Evolutionary conservation across 2,113 vertebrate species (phyloP).

Genomic region (Lanius collurio): DNA sequence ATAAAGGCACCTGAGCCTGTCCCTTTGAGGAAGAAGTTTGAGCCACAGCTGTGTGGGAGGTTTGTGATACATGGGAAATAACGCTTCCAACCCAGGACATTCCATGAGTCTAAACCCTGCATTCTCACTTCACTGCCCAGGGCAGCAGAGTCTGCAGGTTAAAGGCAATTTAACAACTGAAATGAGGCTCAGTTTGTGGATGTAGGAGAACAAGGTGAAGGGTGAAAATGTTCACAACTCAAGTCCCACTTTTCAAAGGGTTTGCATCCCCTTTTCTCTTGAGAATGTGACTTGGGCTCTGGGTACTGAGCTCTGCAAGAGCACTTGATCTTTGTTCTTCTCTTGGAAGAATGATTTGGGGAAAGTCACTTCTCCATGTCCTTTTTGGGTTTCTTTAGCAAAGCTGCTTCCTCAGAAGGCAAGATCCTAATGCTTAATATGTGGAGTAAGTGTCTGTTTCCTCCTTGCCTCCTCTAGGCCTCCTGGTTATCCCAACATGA

Average conservation of each 20-base stretch:
- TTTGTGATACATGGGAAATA: not conserved
- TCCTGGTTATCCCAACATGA: conserved; percentile 95
- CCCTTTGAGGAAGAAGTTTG: not conserved
- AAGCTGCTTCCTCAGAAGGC: not conserved
- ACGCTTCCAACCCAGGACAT: not conserved
- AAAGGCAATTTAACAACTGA: not conserved
- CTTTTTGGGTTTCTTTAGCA: not conserved
- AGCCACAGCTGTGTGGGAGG: not conserved
- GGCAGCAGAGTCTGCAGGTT: not conserved
- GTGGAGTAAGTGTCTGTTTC: not conserved
- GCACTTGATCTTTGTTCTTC: not conserved
- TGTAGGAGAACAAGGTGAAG: not conserved
- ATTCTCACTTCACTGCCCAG: not conserved
- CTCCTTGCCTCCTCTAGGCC: conserved; percentile 76
- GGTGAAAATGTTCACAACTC: not conserved
- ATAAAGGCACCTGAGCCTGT: not conserved
- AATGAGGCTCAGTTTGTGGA: not conserved
- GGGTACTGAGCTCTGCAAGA: not conserved
- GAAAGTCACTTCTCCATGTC: not conserved
- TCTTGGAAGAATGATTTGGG: not conserved
- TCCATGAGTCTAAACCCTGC: not conserved
- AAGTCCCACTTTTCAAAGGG: not conserved
- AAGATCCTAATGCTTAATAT: not conserved
- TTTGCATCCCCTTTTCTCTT: not conserved
- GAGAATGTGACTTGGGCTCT: not conserved